Evolutionary conservation across 2,113 vertebrate species (phyloP), one percentile per base, ranked within the genome.

Genomic region (Chrysochloris asiatica): DNA sequence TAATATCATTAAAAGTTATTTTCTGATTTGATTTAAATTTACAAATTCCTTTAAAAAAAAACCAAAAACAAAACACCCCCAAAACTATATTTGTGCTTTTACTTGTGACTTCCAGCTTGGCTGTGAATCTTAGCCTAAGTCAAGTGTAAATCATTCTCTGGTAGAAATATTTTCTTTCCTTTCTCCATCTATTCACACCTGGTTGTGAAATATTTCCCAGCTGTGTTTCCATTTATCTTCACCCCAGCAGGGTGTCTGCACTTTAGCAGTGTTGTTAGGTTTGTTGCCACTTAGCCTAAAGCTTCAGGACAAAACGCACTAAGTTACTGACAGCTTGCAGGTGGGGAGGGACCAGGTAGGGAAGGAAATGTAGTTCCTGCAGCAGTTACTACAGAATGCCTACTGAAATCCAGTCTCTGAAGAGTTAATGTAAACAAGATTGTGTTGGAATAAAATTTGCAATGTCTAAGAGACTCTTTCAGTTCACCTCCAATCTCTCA

Each of bases 101-200:
- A 11, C 69, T 52, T 69, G n/a, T 54, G 86, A 82, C 13, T 91
- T 91, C 43, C 59, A 47, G 36, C 72, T 76, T 59, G 48, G 26
- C 59, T 61, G 0, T 36, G 65, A n/a, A 19, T 69, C 83, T 89
- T 84, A 26, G 45, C 61, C 83, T 52, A 78, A 81, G 41, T 67
- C 24, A 48, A 61, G 30, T 88, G 43, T 82, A 95, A 95, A 93
- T 93, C 47, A 80, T 52, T 86, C 36, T 24, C 13, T 38, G 56
- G 86, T 59, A 86, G 43, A 95, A 86, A 88, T 86, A 83, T 92
- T 95, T 93, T 76, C 76, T 90, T 84, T 75, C 65, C 69, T 72
- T 93, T 80, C 56, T 78, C 14, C 79, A 80, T 86, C 61, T 84
- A 86, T 93, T 94, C 80, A 90, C 83, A 92, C 80, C 61, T 90